A percentile compares a stretch with the other conserved stretches of the same genome.
Conservation (phyloP, 2,113 vertebrate genomes). For the Dissostichus mawsoni region DNA sequence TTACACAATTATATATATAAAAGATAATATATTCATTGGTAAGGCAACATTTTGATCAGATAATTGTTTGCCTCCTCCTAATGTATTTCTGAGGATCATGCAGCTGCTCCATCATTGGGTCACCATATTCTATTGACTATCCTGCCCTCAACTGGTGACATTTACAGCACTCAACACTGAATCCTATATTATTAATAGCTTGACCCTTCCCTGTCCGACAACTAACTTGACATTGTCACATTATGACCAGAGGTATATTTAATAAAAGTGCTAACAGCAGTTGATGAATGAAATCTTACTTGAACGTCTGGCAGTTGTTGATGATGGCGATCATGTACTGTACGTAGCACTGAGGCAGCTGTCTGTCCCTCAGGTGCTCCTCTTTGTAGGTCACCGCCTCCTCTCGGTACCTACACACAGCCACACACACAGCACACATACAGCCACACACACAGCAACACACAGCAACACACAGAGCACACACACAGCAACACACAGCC, state of each 20-base stretch:
- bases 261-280: background rate
- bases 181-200: background rate
- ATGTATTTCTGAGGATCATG: too few species aligned
- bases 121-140: too few species aligned
- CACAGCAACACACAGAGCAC: too few species aligned
- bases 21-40: too few species aligned
- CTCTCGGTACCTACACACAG: slow-evolving; percentile 89
- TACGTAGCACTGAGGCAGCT: slow-evolving; percentile 94
- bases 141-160: background rate
- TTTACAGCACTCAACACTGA: background rate
- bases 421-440: slow-evolving; percentile 1
- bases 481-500: too few species aligned
- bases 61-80: too few species aligned
- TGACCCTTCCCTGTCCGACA: background rate
- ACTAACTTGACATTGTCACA: background rate
- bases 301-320: slow-evolving; percentile 99
- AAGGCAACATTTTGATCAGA: too few species aligned
- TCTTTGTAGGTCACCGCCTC: slow-evolving; percentile 92
- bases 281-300: slow-evolving; percentile 79
- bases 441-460: too few species aligned
- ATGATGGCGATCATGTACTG: slow-evolving; percentile 97
- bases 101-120: background rate
- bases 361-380: slow-evolving; percentile 92
- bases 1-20: too few species aligned
- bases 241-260: background rate